phyloP scores from a whole-genome alignment of 1,140 invertebrate species.

The Zelostemma sp. region DNA sequence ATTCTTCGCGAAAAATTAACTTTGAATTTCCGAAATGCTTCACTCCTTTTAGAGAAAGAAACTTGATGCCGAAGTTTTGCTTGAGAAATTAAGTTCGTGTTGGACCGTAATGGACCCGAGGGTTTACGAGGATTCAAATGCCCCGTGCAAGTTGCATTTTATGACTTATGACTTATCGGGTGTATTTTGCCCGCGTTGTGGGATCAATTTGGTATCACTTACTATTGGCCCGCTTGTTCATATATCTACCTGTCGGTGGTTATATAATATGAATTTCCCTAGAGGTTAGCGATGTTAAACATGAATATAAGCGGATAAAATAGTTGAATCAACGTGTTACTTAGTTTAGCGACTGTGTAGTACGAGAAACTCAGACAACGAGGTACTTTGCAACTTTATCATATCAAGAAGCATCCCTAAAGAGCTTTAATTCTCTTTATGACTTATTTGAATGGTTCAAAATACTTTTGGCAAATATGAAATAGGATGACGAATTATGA shows the following conservation, averaged over 20 bases:
- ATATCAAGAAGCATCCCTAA: no score
- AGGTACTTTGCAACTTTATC: no score
- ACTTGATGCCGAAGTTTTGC: no score
- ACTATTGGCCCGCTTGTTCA: slow-evolving; percentile 25
- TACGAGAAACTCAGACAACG: no score
- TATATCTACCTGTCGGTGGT: slow-evolving; percentile 19
- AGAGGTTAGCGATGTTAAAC: slow-evolving; percentile 37
- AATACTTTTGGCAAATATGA: not conserved
- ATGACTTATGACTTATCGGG: slow-evolving; percentile 33
- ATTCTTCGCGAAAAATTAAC: not conserved
- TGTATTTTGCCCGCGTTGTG: slow-evolving; percentile 25
- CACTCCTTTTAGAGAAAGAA: slow-evolving; percentile 15
- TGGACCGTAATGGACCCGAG: slow-evolving; percentile 11
- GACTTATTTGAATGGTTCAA: slow-evolving; percentile 27
- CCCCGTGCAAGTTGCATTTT: slow-evolving; percentile 28
- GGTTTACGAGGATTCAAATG: no score
- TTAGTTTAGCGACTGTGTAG: no score
- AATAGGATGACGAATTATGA: no score
- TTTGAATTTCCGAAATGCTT: not conserved
- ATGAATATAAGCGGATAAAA: slow-evolving; percentile 34
- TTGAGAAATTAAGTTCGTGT: slow-evolving; percentile 19
- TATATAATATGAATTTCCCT: slow-evolving; percentile 46
- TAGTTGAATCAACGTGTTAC: slow-evolving; percentile 29
- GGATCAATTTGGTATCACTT: slow-evolving; percentile 37
- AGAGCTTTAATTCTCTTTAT: slow-evolving; percentile 17